Percentiles rank a stretch among this genome's conserved stretches.
These are phyloP conservation scores for Hydropsyche tenuis DNA, from an alignment of 1,140 invertebrate species.

Conservation along the genomic window DNA sequence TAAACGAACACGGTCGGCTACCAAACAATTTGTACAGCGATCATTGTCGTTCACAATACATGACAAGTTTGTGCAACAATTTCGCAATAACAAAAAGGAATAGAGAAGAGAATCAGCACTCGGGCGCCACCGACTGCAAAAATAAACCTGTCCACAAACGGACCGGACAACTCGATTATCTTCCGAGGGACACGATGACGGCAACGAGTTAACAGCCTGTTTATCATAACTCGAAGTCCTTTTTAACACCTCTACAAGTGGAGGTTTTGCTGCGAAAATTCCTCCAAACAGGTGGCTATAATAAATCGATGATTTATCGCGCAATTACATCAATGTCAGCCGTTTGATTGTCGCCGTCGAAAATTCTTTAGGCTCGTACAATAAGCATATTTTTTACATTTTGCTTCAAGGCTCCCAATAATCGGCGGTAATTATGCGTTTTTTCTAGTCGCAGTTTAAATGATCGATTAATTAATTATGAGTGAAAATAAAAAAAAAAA, in stretches of 20 bases:
- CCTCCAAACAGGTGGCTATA: not conserved
- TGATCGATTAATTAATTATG: not conserved
- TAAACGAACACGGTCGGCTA: no score
- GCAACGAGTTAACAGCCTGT: constrained; percentile 42
- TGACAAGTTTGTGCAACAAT: no score
- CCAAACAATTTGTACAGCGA: no score
- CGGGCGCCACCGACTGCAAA: constrained; percentile 32
- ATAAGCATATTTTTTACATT: no score
- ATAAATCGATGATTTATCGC: not conserved
- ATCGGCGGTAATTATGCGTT: no score
- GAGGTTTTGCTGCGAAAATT: not conserved
- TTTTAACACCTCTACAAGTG: constrained; percentile 35
- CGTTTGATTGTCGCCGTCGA: not conserved
- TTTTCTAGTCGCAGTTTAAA: not conserved
- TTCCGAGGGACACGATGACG: constrained; percentile 16
- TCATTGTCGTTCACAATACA: no score
- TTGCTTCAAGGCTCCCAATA: not conserved
- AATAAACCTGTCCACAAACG: constrained; percentile 42
- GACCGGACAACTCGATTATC: constrained; percentile 44
- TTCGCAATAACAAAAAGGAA: no score
- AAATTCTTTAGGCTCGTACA: no score
- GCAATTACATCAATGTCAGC: constrained; percentile 20
- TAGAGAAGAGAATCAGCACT: constrained; percentile 4
- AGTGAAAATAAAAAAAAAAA: no score
- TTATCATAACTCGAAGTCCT: constrained; percentile 39